A percentile compares a stretch with the other conserved stretches of the same genome.
Conservation (phyloP, 2,888 invertebrate species). For the Ommatoiulus sabulosus region DNA sequence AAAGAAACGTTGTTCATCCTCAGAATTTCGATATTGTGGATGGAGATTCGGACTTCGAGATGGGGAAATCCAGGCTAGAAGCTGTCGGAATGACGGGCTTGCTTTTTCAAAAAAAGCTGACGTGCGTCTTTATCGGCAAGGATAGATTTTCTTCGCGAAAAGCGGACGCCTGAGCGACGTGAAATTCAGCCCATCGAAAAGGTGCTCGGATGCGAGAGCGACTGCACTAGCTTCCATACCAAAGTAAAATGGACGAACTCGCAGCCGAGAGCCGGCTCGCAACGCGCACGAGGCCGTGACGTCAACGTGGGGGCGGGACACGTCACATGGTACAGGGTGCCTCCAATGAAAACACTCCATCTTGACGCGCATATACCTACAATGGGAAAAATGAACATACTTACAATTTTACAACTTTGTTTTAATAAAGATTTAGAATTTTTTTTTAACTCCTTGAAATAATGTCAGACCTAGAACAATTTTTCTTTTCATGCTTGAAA, state of each 20-base stretch:
- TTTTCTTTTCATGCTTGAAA: no score
- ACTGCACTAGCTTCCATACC: conserved; percentile 41
- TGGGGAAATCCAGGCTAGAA: background rate
- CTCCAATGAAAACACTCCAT: no score
- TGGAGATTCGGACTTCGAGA: background rate
- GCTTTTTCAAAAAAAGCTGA: background rate
- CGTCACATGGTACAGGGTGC: background rate
- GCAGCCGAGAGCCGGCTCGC: background rate
- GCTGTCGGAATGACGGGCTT: background rate
- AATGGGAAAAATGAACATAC: no score
- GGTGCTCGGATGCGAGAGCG: background rate
- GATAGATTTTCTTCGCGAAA: conserved; percentile 39
- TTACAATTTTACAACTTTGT: no score
- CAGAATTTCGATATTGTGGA: conserved; percentile 28
- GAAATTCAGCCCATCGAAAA: conserved; percentile 53
- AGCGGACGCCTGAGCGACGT: conserved; percentile 39
- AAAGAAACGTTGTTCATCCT: conserved; percentile 56
- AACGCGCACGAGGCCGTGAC: background rate
- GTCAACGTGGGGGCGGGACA: conserved; percentile 13
- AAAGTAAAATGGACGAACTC: conserved; percentile 38
- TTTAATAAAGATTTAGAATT: no score
- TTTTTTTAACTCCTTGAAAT: no score
- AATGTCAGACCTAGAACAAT: no score
- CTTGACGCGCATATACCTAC: no score
- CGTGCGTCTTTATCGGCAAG: conserved; percentile 48